phyloP scores from a whole-genome alignment of 2,797 vertebrate species.

The Xyrichtys novacula region DNA sequence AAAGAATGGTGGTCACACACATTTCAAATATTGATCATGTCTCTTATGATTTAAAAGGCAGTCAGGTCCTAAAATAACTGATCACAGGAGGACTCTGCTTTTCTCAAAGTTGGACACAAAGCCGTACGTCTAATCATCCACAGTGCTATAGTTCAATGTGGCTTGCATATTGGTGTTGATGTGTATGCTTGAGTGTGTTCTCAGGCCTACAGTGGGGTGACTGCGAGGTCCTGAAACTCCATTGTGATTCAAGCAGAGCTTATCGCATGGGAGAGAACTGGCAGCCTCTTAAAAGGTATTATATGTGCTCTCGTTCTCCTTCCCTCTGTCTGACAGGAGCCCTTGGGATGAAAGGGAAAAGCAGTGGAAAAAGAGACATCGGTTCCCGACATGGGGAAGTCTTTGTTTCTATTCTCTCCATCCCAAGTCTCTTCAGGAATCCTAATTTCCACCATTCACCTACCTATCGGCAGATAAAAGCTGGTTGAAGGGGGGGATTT shows the following conservation, averaged over 20 bases:
- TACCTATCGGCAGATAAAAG: slow-evolving; percentile 86
- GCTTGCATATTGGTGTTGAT: slow-evolving; percentile 71
- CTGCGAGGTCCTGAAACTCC: slow-evolving; percentile 80
- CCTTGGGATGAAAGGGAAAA: slow-evolving; percentile 83
- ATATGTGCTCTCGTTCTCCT: slow-evolving; percentile 83
- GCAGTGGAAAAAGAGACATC: slow-evolving; percentile 84
- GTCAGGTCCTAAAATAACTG: slow-evolving; percentile 19
- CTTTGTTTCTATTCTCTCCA: slow-evolving; percentile 87
- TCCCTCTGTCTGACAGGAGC: slow-evolving; percentile 83
- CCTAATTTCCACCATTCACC: slow-evolving; percentile 86
- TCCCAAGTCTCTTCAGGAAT: slow-evolving; percentile 86
- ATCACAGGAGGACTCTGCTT: slow-evolving; percentile 19
- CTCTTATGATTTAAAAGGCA: slow-evolving; percentile 13
- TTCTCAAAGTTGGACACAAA: slow-evolving; percentile 28
- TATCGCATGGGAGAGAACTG: slow-evolving; percentile 85
- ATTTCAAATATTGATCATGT: slow-evolving; percentile 21
- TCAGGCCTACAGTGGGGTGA: slow-evolving; percentile 81
- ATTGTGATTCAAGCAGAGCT: slow-evolving; percentile 85
- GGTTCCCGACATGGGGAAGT: slow-evolving; percentile 85
- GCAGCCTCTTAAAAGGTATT: slow-evolving; percentile 87
- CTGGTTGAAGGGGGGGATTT: slow-evolving; percentile 80
- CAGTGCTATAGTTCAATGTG: slow-evolving; percentile 67
- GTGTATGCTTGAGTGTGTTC: slow-evolving; percentile 76
- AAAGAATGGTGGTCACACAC: slow-evolving; percentile 14
- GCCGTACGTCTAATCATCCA: slow-evolving; percentile 68